phyloP scores from a whole-genome alignment of 2,113 vertebrate genomes.

The Larimichthys polyactis region DNA sequence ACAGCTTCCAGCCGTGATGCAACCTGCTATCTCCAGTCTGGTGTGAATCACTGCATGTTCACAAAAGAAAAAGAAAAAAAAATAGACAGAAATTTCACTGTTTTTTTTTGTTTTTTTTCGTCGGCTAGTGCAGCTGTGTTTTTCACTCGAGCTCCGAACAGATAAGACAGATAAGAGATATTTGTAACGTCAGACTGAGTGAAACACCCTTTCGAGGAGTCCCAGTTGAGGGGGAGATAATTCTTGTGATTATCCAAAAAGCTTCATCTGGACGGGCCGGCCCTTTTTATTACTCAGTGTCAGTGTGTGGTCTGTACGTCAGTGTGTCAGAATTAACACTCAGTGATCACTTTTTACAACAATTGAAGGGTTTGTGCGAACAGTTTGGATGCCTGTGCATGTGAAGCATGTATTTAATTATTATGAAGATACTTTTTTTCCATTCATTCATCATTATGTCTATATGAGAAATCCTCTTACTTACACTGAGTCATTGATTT shows the following conservation, averaged over 20 bases:
- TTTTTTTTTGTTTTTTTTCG: background rate
- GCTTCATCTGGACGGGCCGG: background rate
- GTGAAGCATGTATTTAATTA: background rate
- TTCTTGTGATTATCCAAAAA: constrained; percentile 12
- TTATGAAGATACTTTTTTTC: background rate
- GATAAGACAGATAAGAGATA: constrained; percentile 19
- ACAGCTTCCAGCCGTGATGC: background rate
- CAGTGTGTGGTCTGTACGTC: background rate
- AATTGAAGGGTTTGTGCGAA: background rate
- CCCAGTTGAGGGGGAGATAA: background rate
- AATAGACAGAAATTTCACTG: background rate
- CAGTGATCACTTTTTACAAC: background rate
- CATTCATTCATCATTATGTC: background rate
- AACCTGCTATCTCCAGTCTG: background rate
- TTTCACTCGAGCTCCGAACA: constrained; percentile 5
- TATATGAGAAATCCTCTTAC: background rate
- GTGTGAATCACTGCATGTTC: constrained; percentile 12
- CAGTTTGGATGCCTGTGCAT: background rate
- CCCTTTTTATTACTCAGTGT: background rate
- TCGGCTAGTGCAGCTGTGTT: constrained; percentile 21
- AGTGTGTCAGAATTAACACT: background rate
- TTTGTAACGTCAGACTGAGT: background rate
- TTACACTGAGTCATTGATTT: background rate
- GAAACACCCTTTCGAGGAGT: constrained; percentile 13
- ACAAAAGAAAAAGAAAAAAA: background rate